Evolutionary conservation across 2,113 vertebrate species (phyloP).

Genomic region (Pipra filicauda): DNA sequence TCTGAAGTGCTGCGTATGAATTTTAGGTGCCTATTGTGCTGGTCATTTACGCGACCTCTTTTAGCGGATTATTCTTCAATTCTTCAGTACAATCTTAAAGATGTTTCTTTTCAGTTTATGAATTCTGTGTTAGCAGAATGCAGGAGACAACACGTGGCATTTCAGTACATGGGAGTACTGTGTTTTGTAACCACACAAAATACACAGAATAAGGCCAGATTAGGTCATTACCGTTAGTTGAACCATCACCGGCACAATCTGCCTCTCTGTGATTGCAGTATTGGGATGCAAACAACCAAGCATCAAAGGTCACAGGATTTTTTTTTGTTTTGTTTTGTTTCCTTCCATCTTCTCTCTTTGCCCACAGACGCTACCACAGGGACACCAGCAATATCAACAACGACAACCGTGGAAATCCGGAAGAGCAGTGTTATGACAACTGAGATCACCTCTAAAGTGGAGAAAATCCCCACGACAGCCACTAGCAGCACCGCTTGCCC

Average conservation of each 20-base stretch:
- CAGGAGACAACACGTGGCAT: background rate
- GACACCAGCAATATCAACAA: conserved; percentile 74
- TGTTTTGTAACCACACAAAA: background rate
- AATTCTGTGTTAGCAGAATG: background rate
- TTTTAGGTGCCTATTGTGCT: background rate
- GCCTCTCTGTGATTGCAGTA: background rate
- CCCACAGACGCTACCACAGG: conserved; percentile 73
- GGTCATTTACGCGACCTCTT: background rate
- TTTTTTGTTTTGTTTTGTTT: background rate
- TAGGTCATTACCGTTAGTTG: background rate
- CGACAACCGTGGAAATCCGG: conserved; percentile 63
- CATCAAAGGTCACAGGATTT: background rate
- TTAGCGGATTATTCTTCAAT: background rate
- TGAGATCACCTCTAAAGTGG: conserved; percentile 78
- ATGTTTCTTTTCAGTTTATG: background rate
- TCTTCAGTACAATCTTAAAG: background rate
- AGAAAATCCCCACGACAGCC: conserved; percentile 73
- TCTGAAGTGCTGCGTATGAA: background rate
- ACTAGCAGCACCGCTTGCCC: conserved; percentile 69
- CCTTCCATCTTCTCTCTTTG: background rate
- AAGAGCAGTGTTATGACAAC: conserved; percentile 67
- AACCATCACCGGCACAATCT: background rate
- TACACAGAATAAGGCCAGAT: background rate
- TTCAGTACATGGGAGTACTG: background rate
- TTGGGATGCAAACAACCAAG: background rate